phyloP scores from a whole-genome alignment of 1,140 invertebrate species.

The Eriosoma lanigerum region DNA sequence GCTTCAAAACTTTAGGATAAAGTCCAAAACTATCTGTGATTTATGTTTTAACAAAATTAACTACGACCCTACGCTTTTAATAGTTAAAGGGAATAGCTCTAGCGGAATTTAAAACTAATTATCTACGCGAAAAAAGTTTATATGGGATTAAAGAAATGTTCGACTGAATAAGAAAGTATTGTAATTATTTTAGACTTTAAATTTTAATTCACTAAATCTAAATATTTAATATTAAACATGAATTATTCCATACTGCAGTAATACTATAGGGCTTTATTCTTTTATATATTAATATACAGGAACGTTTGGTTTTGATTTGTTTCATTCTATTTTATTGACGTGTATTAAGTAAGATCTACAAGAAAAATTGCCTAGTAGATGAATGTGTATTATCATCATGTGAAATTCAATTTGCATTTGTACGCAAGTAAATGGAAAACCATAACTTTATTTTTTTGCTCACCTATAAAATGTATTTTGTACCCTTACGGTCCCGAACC shows the following conservation, averaged over 20 bases:
- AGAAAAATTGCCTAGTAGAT: background rate
- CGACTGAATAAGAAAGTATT: background rate
- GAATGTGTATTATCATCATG: background rate
- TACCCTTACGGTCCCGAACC: background rate
- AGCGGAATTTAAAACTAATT: conserved; percentile 17
- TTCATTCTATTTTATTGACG: too few species aligned
- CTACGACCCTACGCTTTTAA: background rate
- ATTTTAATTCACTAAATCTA: too few species aligned
- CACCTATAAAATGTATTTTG: conserved; percentile 31
- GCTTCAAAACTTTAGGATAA: conserved; percentile 14
- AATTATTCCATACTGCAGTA: background rate
- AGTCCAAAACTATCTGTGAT: conserved; percentile 3
- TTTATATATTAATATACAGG: too few species aligned
- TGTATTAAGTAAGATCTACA: background rate
- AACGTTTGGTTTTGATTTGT: too few species aligned
- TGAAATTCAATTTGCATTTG: conserved; percentile 22
- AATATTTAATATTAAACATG: too few species aligned
- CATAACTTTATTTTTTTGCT: conserved; percentile 18
- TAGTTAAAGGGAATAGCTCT: background rate
- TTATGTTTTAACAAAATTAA: conserved; percentile 12
- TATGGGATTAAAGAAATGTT: background rate
- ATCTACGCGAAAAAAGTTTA: background rate
- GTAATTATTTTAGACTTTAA: background rate
- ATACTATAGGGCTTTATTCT: too few species aligned
- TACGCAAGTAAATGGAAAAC: background rate